Conservation (phyloP, 2,797 vertebrate species). For the Alfaro cultratus region DNA sequence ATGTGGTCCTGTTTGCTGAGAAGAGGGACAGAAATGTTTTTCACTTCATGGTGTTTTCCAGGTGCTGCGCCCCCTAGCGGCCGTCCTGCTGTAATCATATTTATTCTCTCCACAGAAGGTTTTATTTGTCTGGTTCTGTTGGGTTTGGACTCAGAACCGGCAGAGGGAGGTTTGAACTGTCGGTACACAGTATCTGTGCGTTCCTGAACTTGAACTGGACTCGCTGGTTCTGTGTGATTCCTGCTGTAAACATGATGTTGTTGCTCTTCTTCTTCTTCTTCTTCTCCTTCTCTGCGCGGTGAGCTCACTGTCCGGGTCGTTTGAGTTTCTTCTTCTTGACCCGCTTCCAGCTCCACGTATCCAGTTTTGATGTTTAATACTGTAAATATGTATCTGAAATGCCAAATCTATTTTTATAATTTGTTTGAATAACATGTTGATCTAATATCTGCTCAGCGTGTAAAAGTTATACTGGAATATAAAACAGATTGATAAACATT, state of each 20-base stretch:
- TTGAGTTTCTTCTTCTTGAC: background rate
- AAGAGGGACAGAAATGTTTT: background rate
- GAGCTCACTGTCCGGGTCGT: background rate
- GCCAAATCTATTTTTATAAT: conserved; percentile 93
- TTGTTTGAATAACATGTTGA: conserved; percentile 85
- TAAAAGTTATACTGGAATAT: conserved; percentile 76
- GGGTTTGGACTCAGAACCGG: conserved; percentile 23
- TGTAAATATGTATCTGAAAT: conserved; percentile 92
- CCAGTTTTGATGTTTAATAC: conserved; percentile 81
- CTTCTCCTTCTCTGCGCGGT: background rate
- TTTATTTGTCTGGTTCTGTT: conserved; percentile 47
- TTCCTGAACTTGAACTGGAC: conserved; percentile 21
- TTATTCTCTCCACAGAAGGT: conserved; percentile 62
- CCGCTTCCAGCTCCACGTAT: conserved; percentile 19
- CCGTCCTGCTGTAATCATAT: conserved; percentile 40
- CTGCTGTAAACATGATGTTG: background rate
- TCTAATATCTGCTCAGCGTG: conserved; percentile 84
- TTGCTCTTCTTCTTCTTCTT: background rate
- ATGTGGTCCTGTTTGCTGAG: background rate
- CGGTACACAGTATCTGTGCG: conserved; percentile 69
- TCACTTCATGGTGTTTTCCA: conserved; percentile 16
- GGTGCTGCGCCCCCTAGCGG: conserved; percentile 39
- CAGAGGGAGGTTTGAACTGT: conserved; percentile 41
- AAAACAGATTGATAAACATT: conserved; percentile 41
- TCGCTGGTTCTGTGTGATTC: background rate